Evolutionary conservation across 2,888 invertebrate genomes (phyloP).

Genomic region (Hirtodrosophila trivittata): DNA sequence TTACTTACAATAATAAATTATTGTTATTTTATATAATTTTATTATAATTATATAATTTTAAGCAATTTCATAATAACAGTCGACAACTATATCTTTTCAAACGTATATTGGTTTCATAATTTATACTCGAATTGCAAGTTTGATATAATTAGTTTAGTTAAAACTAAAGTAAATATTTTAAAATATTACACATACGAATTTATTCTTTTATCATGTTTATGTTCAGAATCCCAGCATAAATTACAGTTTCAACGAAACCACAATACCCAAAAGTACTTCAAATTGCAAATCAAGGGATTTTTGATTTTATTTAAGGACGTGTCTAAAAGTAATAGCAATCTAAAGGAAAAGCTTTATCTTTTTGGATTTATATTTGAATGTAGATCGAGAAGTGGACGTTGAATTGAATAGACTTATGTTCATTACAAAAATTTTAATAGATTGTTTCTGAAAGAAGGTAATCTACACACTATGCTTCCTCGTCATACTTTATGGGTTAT

Average conservation of each 20-base stretch:
- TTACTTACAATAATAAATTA: no score
- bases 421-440: constrained; percentile 43
- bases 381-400: constrained; percentile 40
- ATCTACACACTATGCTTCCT: constrained; percentile 49
- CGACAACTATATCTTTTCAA: no score
- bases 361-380: constrained; percentile 10
- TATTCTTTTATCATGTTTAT: constrained; percentile 11
- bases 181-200: constrained; percentile 54
- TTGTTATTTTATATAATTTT: no score
- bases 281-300: no score
- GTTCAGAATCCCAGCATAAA: constrained; percentile 41
- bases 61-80: no score
- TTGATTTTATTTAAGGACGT: no score
- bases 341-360: constrained; percentile 2
- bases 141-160: constrained; percentile 49
- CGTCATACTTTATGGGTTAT: constrained; percentile 38
- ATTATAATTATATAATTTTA: no score
- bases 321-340: no score
- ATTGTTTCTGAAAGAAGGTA: constrained; percentile 34
- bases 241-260: constrained; percentile 48
- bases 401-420: constrained; percentile 32
- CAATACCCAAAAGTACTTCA: constrained; percentile 50
- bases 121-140: constrained; percentile 59
- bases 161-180: constrained; percentile 61
- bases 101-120: constrained; percentile 37